Base-by-base conservation (phyloP, 2,113 vertebrate genomes). In the Synodontis membranacea region DNA sequence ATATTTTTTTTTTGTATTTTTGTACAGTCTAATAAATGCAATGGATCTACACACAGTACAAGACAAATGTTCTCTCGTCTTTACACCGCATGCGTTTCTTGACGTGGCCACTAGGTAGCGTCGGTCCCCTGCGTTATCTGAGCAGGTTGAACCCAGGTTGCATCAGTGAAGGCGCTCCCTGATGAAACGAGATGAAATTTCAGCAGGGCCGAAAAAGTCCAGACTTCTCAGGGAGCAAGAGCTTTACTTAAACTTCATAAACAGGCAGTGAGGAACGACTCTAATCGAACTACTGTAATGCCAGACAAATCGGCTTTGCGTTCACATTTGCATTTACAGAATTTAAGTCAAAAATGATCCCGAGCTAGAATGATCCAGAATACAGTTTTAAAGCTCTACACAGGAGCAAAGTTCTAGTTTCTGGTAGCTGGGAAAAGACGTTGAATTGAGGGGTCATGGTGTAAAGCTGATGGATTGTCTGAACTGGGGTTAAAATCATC, bases 141-240 rank as follows among this genome's bases (percentile, higher is more conserved):
- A 68, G 56, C 62, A 42, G 79, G 82, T 93, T 92, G 88, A 89
- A 83, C 72, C 5, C 52, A 0, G 89, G 90, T 94, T 94, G 89
- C 92, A 54, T 93, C 91, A 94, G 91, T 84, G 68, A 82, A 83
- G 80, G 64, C 72, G 83, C 85, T 78, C 44, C 66, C 86, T 94
- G 93, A 94, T 92, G 93, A 92, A 93, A 94, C 80, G 83, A 48
- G 25, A 80, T 91, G 91, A 91, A 91, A 92, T 80, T 56, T 52
- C 82, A 88, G 82, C 82, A 84, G 86, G 82, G 34, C 82, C 60
- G 79, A 74, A 74, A 74, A 82, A 84, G 85, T 85, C 86, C 80
- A 86, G 89, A 86, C 84, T 88, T 84, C 83, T 84, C 75, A 52
- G 84, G 84, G 89, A 86, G 52, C 83, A 8, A 68, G 86, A 86